Base-by-base conservation (phyloP, 2,797 vertebrate species). In the Linurgus olivaceus region DNA sequence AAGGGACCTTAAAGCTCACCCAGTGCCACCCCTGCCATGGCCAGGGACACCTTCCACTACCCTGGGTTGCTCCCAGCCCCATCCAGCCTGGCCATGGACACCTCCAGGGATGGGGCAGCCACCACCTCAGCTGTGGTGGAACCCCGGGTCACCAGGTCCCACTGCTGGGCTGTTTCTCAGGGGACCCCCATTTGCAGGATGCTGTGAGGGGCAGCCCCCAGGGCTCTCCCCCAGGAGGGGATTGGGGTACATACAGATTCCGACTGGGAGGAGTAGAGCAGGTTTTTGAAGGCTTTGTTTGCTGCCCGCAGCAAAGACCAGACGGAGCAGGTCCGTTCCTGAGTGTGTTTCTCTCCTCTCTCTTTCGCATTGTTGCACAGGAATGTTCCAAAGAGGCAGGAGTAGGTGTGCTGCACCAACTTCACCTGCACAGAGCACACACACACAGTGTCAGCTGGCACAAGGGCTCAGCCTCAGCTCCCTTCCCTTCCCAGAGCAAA, bases 381-480 rank as follows among this genome's bases (percentile, higher is more conserved):
- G 98, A 99, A 99, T 97, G 99, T 99, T 94, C 99, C 99, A 91
- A 99, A 99, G 94, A 99, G 98, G 97, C 99, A 99, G 89, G 99
- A 99, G 97, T 99, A 99, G 82, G 99, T 99, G 96, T 99, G 99
- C 98, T 99, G 99, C 95, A 99, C 99, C 97, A 99, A 98, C 96
- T 99, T 99, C 92, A 99, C 99, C 99, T 99, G 95, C 37, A 91
- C 13, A 68, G 71, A 91, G 42, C 81, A 54, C 82, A 61, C 93
- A 92, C 4, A 61, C 38, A 51, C 21, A 16, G 62, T 3, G 61
- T 96, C 79, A 80, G 2, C 26, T 1, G 52, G 62, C 62, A 85
- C 79, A 51, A 52, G 35, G 3, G 1, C 77, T 2, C 38, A 3
- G 38, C 33, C 38, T 35, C 48, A 38, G 24, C 47, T 62, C 45